phyloP scores from a whole-genome alignment of 2,113 vertebrate species.

The Accipiter cooperii region DNA sequence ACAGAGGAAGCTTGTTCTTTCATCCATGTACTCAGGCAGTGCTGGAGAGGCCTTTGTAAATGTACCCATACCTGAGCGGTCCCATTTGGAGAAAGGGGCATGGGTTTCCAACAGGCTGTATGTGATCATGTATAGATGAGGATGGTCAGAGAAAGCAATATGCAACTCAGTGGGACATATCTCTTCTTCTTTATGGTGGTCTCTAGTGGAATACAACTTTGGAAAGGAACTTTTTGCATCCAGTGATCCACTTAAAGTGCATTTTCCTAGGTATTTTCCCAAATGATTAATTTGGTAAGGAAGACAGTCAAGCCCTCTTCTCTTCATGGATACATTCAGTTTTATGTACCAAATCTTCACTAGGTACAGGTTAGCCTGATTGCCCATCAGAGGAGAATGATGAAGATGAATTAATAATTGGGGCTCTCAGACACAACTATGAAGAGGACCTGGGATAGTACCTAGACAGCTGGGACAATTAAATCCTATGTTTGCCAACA shows the following conservation, averaged over 20 bases:
- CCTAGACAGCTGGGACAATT: background rate
- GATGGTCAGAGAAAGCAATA: background rate
- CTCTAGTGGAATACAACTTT: background rate
- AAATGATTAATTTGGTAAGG: background rate
- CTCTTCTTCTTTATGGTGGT: background rate
- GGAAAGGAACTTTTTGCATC: background rate
- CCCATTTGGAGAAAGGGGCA: background rate
- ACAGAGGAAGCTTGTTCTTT: background rate
- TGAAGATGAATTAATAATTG: background rate
- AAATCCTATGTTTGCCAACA: background rate
- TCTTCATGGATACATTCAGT: background rate
- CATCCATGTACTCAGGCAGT: background rate
- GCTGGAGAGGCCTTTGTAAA: background rate
- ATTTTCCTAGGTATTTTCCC: background rate
- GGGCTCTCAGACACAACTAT: background rate
- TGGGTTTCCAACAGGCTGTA: background rate
- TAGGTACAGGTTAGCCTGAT: background rate
- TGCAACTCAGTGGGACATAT: background rate
- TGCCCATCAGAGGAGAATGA: background rate
- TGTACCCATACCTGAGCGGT: background rate
- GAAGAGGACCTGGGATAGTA: background rate
- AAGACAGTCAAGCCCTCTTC: background rate
- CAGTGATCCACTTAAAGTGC: background rate
- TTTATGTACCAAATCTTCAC: background rate
- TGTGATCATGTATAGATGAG: background rate